Evolutionary conservation across 2,113 vertebrate genomes (phyloP).

Genomic region (Notiomystis cincta): DNA sequence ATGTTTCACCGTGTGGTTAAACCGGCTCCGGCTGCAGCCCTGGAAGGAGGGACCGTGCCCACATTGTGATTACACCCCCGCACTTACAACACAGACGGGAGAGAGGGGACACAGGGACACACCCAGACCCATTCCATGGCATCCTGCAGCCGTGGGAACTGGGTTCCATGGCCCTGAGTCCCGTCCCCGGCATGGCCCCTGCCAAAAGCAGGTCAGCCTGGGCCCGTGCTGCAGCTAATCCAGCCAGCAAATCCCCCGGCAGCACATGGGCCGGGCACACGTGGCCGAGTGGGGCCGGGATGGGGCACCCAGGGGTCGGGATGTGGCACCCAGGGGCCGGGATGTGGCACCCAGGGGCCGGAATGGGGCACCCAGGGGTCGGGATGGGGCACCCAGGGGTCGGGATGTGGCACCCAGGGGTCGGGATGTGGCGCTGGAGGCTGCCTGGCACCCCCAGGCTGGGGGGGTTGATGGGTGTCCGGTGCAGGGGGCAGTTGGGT

Average conservation of each 20-base stretch:
- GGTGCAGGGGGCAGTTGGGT: rapidly evolving
- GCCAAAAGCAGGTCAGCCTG: neutral
- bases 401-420: neutral
- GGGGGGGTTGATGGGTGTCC: rapidly evolving
- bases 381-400: neutral
- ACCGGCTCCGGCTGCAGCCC: neutral
- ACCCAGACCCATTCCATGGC: rapidly evolving
- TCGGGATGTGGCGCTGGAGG: neutral
- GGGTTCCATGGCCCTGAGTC: rapidly evolving
- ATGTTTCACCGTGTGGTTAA: neutral
- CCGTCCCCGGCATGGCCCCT: rapidly evolving
- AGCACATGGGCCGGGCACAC: neutral
- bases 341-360: neutral
- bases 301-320: neutral
- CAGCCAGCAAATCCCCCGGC: neutral
- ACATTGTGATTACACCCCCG: neutral
- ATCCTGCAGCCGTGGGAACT: neutral
- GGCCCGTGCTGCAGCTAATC: neutral
- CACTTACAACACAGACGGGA: neutral
- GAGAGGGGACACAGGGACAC: neutral
- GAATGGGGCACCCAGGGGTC: neutral
- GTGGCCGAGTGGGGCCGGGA: neutral
- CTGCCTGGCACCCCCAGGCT: neutral
- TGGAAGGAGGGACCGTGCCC: neutral
- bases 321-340: neutral